Conservation (phyloP, 2,113 vertebrate species). For the Periophthalmus modestus region DNA sequence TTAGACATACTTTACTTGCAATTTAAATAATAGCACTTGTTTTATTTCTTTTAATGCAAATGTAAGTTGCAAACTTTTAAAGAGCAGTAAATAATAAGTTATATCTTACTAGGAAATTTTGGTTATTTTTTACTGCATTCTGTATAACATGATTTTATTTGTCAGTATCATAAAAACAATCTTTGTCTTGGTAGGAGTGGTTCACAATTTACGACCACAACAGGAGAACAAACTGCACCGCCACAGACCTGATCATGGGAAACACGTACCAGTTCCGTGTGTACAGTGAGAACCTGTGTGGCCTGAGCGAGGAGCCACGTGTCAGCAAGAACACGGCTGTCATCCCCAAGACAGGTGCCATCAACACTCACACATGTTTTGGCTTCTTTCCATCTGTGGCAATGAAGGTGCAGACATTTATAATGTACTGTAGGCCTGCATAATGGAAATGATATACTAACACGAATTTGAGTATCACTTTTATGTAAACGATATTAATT, state of each 20-base stretch:
- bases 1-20: too few relatives aligned
- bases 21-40: too few relatives aligned
- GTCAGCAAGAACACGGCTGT: conserved; percentile 84
- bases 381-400: conserved; percentile 6
- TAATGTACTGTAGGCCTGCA: neutral
- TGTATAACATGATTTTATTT: neutral
- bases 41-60: too few relatives aligned
- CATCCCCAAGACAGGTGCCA: conserved; percentile 82
- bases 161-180: neutral
- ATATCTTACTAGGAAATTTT: neutral
- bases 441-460: too few relatives aligned
- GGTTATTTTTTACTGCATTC: neutral
- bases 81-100: neutral
- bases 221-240: conserved; percentile 80
- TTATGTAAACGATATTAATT: neutral
- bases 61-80: too few relatives aligned
- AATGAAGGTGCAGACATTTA: neutral
- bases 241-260: conserved; percentile 87
- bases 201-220: conserved; percentile 87
- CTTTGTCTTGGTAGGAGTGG: conserved; percentile 80
- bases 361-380: neutral
- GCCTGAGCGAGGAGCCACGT: conserved; percentile 78
- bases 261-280: conserved; percentile 89
- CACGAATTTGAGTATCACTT: neutral
- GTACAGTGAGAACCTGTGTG: conserved; percentile 86